Evolutionary conservation across 2,113 vertebrate species (phyloP).

Genomic region (Paedocypris sp.): DNA sequence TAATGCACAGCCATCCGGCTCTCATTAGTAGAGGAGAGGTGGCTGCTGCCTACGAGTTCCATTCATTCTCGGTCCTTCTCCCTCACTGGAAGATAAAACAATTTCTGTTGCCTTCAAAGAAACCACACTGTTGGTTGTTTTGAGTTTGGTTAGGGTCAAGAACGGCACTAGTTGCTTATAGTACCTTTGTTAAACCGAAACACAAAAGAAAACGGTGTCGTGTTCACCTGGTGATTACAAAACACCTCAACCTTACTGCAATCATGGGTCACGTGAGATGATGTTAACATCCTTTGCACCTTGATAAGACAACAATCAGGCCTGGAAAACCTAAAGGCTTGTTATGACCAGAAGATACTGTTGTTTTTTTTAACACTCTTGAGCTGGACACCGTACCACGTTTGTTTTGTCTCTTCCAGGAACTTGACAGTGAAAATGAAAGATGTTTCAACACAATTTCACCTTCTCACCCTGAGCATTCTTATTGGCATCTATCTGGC

Average conservation of each 20-base stretch:
- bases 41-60: slow-evolving; percentile 48
- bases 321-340: slow-evolving; percentile 42
- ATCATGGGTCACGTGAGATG: slow-evolving; percentile 47
- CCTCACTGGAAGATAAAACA: slow-evolving; percentile 29
- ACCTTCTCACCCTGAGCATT: background rate
- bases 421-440: slow-evolving; percentile 14
- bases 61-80: slow-evolving; percentile 36
- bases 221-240: slow-evolving; percentile 43
- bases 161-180: slow-evolving; percentile 53
- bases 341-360: background rate
- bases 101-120: slow-evolving; percentile 69
- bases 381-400: background rate
- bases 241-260: slow-evolving; percentile 42
- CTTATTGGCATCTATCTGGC: slow-evolving; percentile 14
- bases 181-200: slow-evolving; percentile 49
- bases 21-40: slow-evolving; percentile 44
- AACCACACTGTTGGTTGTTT: slow-evolving; percentile 57
- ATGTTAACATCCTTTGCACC: slow-evolving; percentile 44
- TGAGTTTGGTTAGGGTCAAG: slow-evolving; percentile 56
- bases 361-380: slow-evolving; percentile 47
- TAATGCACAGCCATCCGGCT: slow-evolving; percentile 39
- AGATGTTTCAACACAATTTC: background rate
- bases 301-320: slow-evolving; percentile 41
- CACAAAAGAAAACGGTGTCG: slow-evolving; percentile 39
- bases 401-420: background rate